A percentile compares a stretch with the other conserved stretches of the same genome.
Evolutionary conservation across 2,888 invertebrate genomes (phyloP).

Genomic region (Nebria brevicollis): DNA sequence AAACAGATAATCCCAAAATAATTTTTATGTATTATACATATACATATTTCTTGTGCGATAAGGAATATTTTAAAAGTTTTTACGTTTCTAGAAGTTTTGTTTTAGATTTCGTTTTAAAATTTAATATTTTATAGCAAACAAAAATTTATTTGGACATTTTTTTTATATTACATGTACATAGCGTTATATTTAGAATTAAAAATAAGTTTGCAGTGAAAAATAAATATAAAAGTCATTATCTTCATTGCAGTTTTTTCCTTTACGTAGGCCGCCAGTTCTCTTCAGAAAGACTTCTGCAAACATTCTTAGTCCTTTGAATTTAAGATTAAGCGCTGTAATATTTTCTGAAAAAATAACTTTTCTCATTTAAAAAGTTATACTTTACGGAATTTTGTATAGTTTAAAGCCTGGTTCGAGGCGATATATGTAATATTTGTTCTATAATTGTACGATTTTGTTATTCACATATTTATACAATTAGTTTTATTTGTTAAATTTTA

Average conservation of each 20-base stretch:
- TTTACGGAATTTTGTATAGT: slow-evolving; percentile 8
- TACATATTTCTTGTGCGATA: too few species aligned
- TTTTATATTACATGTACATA: neutral
- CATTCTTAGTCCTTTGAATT: slow-evolving; percentile 19
- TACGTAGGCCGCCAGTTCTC: slow-evolving; percentile 7
- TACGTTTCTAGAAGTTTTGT: too few species aligned
- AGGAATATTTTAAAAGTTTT: too few species aligned
- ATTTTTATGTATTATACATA: too few species aligned
- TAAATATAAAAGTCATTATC: slow-evolving; percentile 38
- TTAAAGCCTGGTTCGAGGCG: neutral
- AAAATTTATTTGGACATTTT: neutral
- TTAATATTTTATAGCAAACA: neutral
- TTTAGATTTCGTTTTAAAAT: too few species aligned
- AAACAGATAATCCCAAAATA: too few species aligned
- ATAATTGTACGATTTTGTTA: too few species aligned
- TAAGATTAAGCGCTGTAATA: slow-evolving; percentile 18
- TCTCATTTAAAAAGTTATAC: slow-evolving; percentile 7
- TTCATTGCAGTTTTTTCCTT: slow-evolving; percentile 27
- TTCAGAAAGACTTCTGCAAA: slow-evolving; percentile 12
- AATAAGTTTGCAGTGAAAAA: slow-evolving; percentile 19
- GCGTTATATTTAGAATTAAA: slow-evolving; percentile 30
- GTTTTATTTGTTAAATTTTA: too few species aligned
- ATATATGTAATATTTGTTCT: too few species aligned
- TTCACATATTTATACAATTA: too few species aligned
- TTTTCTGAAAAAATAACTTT: slow-evolving; percentile 19